Conservation (phyloP, 2,797 vertebrate genomes). For the Crenuchus spilurus region DNA sequence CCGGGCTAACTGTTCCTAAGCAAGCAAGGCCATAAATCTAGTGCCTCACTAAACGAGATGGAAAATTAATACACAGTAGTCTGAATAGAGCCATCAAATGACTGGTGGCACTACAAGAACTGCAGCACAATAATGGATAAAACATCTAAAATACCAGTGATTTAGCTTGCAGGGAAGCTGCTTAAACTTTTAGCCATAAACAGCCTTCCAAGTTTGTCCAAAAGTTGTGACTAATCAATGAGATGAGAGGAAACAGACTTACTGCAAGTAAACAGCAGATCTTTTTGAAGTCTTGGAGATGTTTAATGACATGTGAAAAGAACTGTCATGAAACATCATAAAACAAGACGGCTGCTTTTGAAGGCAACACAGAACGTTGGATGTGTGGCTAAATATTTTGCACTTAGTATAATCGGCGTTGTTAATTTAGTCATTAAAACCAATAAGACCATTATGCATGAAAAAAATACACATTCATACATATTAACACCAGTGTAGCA, state of each 20-base stretch:
- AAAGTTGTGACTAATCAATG: neutral
- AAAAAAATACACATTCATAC: neutral
- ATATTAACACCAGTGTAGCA: conserved; percentile 4
- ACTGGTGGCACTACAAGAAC: conserved; percentile 20
- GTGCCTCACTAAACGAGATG: conserved; percentile 36
- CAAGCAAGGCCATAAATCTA: conserved; percentile 45
- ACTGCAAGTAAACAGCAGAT: conserved; percentile 1
- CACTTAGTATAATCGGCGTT: neutral
- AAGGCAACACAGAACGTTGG: neutral
- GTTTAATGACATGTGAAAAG: neutral
- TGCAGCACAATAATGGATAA: conserved; percentile 35
- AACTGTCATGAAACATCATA: neutral
- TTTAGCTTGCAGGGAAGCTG: neutral
- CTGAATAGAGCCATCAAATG: conserved; percentile 43
- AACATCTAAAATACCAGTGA: conserved; percentile 8
- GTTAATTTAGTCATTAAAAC: neutral
- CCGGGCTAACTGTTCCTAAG: conserved; percentile 42
- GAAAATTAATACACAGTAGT: conserved; percentile 29
- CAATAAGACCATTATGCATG: neutral
- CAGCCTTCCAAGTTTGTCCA: neutral
- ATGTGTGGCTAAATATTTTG: neutral
- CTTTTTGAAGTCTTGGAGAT: neutral
- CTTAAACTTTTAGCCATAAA: neutral
- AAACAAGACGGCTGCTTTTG: neutral
- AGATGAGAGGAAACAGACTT: neutral